phyloP scores from a whole-genome alignment of 37 sponge, comb jelly and placozoan species.

The Ianthella basta region DNA sequence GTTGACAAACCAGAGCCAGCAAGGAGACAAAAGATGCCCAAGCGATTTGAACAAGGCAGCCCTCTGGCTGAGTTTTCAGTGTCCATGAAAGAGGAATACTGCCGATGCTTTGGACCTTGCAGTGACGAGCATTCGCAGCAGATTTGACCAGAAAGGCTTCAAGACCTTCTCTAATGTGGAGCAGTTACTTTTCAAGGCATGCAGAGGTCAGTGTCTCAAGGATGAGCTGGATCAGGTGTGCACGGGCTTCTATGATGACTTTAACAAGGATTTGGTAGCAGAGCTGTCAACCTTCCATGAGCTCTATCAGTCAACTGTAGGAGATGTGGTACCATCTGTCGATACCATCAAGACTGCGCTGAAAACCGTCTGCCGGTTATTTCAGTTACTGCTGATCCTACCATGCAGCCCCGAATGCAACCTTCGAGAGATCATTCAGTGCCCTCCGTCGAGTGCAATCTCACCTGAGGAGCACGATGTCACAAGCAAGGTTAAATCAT shows the following conservation, averaged over 20 bases:
- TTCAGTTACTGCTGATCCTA: slow-evolving; percentile 69
- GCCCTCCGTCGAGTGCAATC: slow-evolving; percentile 72
- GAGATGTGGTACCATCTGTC: slow-evolving; percentile 54
- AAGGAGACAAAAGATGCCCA: slow-evolving; percentile 61
- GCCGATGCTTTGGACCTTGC: slow-evolving; percentile 57
- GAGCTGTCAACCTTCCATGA: slow-evolving; percentile 47
- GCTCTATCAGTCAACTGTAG: slow-evolving; percentile 35
- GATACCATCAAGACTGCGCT: slow-evolving; percentile 43
- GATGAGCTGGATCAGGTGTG: slow-evolving; percentile 51
- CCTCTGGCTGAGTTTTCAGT: slow-evolving; percentile 47
- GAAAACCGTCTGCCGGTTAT: slow-evolving; percentile 48
- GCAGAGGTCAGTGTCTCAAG: slow-evolving; percentile 33
- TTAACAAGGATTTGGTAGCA: slow-evolving; percentile 56
- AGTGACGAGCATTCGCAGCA: slow-evolving; percentile 14
- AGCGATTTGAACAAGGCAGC: slow-evolving; percentile 57
- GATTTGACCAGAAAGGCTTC: slow-evolving; percentile 76
- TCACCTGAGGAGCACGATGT: slow-evolving; percentile 77
- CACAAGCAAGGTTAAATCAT: slow-evolving; percentile 63
- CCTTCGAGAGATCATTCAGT: slow-evolving; percentile 78
- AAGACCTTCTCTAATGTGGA: slow-evolving; percentile 62
- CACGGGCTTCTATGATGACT: slow-evolving; percentile 51
- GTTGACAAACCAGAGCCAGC: slow-evolving; percentile 64
- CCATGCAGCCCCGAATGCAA: slow-evolving; percentile 71
- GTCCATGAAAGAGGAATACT: slow-evolving; percentile 45
- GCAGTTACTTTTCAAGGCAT: slow-evolving; percentile 63